phyloP scores from a whole-genome alignment of 2,797 vertebrate species.

The Hippopotamyrus pictus region DNA sequence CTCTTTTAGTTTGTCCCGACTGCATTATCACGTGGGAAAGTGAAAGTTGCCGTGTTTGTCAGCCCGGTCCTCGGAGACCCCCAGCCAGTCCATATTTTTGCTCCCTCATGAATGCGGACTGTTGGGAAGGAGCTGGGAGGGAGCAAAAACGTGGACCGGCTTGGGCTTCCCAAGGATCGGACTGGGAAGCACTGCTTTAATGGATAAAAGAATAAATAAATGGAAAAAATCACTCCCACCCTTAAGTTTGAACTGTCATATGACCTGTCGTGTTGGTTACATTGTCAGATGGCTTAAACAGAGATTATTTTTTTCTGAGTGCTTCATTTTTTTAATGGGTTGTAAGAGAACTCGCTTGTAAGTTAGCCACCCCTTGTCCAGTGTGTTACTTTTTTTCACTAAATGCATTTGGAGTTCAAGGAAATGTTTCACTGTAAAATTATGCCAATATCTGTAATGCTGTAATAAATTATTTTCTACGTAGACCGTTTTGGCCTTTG shows the following conservation, averaged over 20 bases:
- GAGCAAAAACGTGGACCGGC: not conserved
- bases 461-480: conserved; percentile 75
- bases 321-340: not conserved
- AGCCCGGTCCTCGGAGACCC: not conserved
- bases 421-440: conserved; percentile 59
- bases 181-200: not conserved
- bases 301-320: not conserved
- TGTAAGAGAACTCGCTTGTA: not conserved
- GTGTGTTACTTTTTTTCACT: conserved; percentile 8
- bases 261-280: not conserved
- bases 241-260: not conserved
- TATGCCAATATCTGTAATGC: conserved; percentile 56
- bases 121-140: not conserved
- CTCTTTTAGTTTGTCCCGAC: not conserved
- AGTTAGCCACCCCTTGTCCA: not conserved
- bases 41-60: not conserved
- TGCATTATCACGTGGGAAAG: not conserved
- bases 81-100: not conserved
- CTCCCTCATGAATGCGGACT: not conserved
- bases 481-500: conserved; percentile 32
- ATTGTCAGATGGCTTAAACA: not conserved
- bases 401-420: conserved; percentile 25
- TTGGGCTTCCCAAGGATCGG: not conserved
- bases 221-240: not conserved
- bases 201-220: not conserved